Conservation (phyloP, 2,113 vertebrate genomes). For the Tachuris rubrigastra region DNA sequence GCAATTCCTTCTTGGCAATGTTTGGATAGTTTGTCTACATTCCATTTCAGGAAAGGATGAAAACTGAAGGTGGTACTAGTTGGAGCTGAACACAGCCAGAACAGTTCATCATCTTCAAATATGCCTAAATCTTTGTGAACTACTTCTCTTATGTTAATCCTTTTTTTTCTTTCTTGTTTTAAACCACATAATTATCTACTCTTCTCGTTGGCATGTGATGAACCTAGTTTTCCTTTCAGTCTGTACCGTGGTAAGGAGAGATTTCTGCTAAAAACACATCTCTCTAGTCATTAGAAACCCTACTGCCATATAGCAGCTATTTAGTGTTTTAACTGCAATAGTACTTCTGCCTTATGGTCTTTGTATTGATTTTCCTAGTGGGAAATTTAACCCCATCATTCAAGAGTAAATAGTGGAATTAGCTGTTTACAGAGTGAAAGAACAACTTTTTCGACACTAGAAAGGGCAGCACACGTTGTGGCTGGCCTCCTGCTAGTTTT, state of each 20-base stretch:
- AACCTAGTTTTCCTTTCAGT: not conserved
- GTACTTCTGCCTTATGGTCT: constrained; percentile 44
- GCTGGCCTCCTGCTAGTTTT: constrained; percentile 1
- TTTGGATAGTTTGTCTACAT: not conserved
- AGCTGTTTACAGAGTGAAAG: constrained; percentile 7
- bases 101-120: not conserved
- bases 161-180: not conserved
- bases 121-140: not conserved
- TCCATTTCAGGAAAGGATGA: not conserved
- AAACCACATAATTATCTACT: not conserved
- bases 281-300: constrained; percentile 16
- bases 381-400: constrained; percentile 59
- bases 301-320: constrained; percentile 24
- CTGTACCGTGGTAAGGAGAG: not conserved
- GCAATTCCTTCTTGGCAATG: not conserved
- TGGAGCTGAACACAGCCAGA: not conserved
- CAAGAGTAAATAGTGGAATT: constrained; percentile 41
- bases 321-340: constrained; percentile 37
- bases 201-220: not conserved
- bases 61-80: not conserved
- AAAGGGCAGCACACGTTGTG: not conserved
- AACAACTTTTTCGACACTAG: not conserved
- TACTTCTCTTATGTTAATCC: not conserved
- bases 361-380: constrained; percentile 53
- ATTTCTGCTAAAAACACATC: not conserved